Conservation (phyloP, 2,113 vertebrate genomes). For the Oceanodroma tethys region DNA sequence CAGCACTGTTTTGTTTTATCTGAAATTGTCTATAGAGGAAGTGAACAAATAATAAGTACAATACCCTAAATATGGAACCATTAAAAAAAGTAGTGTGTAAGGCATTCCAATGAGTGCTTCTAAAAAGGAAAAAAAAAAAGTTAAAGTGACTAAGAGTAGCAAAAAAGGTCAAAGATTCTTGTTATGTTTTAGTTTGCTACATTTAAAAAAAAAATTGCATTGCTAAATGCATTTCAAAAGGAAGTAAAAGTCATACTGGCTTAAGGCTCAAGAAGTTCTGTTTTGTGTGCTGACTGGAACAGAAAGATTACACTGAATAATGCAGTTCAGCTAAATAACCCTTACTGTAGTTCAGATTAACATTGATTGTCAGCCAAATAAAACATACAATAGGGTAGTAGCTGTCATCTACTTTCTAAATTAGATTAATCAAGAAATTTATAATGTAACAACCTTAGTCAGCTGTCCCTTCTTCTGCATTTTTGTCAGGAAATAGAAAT, state of each 20-base stretch:
- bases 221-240: background rate
- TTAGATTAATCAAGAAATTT: background rate
- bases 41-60: background rate
- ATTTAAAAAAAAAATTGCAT: background rate
- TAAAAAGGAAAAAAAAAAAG: background rate
- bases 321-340: background rate
- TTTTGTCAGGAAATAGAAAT: background rate
- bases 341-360: background rate
- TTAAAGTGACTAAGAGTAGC: background rate
- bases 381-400: background rate
- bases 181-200: background rate
- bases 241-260: background rate
- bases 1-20: background rate
- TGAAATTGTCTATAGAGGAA: background rate
- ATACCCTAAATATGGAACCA: background rate
- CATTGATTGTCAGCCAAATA: background rate
- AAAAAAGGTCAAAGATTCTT: background rate
- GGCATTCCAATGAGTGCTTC: background rate
- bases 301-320: background rate
- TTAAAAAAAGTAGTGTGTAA: background rate
- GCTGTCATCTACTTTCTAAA: background rate
- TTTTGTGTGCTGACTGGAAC: background rate
- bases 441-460: background rate
- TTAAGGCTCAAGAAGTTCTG: background rate
- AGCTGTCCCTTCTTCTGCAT: background rate